Base-by-base conservation (phyloP, 2,113 vertebrate genomes). In the Equus przewalskii region DNA sequence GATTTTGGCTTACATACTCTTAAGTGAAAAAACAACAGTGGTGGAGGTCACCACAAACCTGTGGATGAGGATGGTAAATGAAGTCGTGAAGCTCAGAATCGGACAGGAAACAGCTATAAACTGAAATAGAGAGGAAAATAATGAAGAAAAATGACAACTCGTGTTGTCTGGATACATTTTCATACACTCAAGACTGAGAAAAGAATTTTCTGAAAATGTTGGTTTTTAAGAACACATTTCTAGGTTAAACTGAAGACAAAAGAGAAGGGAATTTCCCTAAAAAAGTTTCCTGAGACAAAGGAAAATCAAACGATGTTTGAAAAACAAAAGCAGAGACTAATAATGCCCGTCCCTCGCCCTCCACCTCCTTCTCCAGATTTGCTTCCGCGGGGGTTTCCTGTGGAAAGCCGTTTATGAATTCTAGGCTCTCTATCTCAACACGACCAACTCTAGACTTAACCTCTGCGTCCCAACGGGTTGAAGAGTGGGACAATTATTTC, bases 241-340 rank as follows among this genome's bases (percentile, higher is more conserved):
- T 67, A 73, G 79, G 58, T 93, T 85, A 79, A 90, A 36, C 22
- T 73, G 78, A 90, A 92, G 73, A 92, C 78, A 73, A 93, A 33
- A 64, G 62, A 94, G 54, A 83, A 67, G 89, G 83, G 41, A 95
- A 62, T 89, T 97, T 89, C 46, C 64, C 85, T 84, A 86, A 78
- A 75, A 51, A 88, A 70, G 75, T 78, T 95, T 92, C 94, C 41
- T 87, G 84, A 95, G 79, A 73, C 75, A 96, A 95, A 46, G 28
- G 44, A 86, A 97, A 91, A 95, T 95, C 69, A 80, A 96, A 95
- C 96, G 93, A 81, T 15, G 72, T 65, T 49, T 78, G 78, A 89
- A 93, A 96, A 96, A 76, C 82, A 84, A 94, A 92, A 98, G 87
- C 51, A 46, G 85, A 83, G 83, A 30, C 54, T 64, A 86, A 12